Evolutionary conservation across 35 echinoderm and acorn worm species (phyloP), one percentile per base, ranked within the genome.

Genomic region (Heliocidaris erythrogramma): DNA sequence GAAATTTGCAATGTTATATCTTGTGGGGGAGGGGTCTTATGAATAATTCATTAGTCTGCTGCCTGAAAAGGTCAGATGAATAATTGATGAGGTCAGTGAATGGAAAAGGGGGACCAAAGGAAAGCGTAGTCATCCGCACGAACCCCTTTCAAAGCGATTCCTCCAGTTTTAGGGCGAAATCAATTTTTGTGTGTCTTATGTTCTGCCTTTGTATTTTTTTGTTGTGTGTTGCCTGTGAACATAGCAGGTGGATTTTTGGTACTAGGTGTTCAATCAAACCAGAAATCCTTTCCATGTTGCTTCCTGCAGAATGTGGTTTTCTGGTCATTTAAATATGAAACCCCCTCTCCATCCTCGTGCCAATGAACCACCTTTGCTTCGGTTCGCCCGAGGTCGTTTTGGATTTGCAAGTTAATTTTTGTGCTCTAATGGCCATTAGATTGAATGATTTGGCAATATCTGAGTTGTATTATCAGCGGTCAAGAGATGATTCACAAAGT

Each of bases 51-150:
- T 89, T 7, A 89, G 47, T 89, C 87, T 48, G 11, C 87, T 47
- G 47, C 87, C 87, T 47, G 31, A 47, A 89, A 48, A 31, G 87
- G 87, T 89, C 87, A 89, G 31, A 47, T 89, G 87, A 89, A 89
- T 89, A 89, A 89, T 89, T 89, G 47, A 89, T 89, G 31, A 35
- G 87, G 87, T 89, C 87, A 89, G 31, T 89, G 87, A 89, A 89
- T 89, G 87, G 87, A 32, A n/a, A 78, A 4, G 59, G 65, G 65
- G 65, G 65, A 78, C 21, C 65, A 78, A 78, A 78, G 65, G 65
- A 78, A 78, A 78, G 65, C 65, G 17, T 78, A 78, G 65, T 78
- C 65, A 78, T 78, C 65, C 17, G 65, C 65, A 78, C 65, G 65
- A 78, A 78, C 65, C 65, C 65, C 65, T 78, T 78, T 78, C 65